Percentiles rank a stretch among this genome's conserved stretches.
Evolutionary conservation across 2,888 invertebrate genomes (phyloP).

Genomic region (Phalera bucephala): DNA sequence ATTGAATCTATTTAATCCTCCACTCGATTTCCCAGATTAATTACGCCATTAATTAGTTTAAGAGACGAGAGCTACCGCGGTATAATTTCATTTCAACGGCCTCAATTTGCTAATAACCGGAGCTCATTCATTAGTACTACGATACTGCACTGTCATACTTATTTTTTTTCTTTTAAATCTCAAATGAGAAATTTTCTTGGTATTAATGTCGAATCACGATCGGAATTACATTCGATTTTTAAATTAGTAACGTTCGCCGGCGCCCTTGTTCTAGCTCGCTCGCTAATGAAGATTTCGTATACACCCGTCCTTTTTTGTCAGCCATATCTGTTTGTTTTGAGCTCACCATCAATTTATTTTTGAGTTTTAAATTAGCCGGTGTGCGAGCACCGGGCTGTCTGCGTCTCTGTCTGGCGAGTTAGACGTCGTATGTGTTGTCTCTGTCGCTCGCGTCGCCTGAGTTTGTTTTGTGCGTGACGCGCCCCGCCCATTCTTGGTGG

Average conservation of each 20-base stretch:
- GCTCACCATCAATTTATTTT: slow-evolving; percentile 79
- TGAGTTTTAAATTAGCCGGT: slow-evolving; percentile 74
- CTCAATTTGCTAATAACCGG: slow-evolving; percentile 68
- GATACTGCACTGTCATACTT: slow-evolving; percentile 63
- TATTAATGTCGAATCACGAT: slow-evolving; percentile 70
- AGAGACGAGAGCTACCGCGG: slow-evolving; percentile 47
- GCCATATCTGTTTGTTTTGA: slow-evolving; percentile 81
- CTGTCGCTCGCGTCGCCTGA: slow-evolving; percentile 58
- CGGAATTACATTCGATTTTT: slow-evolving; percentile 59
- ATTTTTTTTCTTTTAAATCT: slow-evolving; percentile 63
- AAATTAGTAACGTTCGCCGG: slow-evolving; percentile 58
- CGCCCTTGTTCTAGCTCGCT: slow-evolving; percentile 63
- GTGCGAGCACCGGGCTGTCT: slow-evolving; percentile 62
- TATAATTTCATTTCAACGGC: slow-evolving; percentile 67
- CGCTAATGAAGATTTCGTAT: slow-evolving; percentile 75
- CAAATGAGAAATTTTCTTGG: slow-evolving; percentile 58
- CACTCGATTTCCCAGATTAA: slow-evolving; percentile 63
- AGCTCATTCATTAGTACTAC: slow-evolving; percentile 58
- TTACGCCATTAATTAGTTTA: slow-evolving; percentile 52
- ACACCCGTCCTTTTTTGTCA: slow-evolving; percentile 76
- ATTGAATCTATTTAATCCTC: slow-evolving; percentile 47
- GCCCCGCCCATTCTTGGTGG: slow-evolving; percentile 70
- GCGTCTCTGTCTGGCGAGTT: slow-evolving; percentile 39
- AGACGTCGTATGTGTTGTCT: slow-evolving; percentile 39
- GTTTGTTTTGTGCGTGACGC: slow-evolving; percentile 82